phyloP scores from a whole-genome alignment of 2,888 invertebrate species.

The Stenodera caucasica region DNA sequence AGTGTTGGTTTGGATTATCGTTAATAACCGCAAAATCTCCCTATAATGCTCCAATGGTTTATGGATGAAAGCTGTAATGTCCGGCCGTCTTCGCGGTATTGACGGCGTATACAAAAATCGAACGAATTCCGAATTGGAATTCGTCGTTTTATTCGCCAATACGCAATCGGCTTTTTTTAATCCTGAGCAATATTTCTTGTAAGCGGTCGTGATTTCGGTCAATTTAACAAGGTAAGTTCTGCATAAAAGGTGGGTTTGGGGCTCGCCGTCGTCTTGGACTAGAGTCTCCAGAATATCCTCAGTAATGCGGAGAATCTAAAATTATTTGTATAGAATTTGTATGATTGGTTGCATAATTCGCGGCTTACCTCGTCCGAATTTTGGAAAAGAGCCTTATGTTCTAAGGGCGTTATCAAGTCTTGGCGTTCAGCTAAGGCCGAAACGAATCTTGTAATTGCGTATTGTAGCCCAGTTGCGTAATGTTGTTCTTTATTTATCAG shows the following conservation, averaged over 20 bases:
- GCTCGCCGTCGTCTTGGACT: constrained; percentile 73
- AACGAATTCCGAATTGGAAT: constrained; percentile 77
- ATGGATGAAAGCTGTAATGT: constrained; percentile 81
- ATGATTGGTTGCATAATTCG: neutral
- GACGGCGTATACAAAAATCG: constrained; percentile 79
- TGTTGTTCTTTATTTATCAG: constrained; percentile 77
- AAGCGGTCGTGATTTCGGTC: constrained; percentile 73
- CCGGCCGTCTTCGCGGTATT: constrained; percentile 79
- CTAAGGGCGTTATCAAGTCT: constrained; percentile 74
- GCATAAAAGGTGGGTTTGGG: constrained; percentile 67
- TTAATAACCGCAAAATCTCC: constrained; percentile 64
- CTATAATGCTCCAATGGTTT: constrained; percentile 82
- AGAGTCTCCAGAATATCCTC: constrained; percentile 80
- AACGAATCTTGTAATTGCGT: constrained; percentile 77
- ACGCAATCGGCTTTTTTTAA: constrained; percentile 85
- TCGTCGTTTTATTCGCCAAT: constrained; percentile 73
- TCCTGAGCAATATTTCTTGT: constrained; percentile 81
- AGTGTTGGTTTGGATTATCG: constrained; percentile 58
- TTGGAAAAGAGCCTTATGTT: constrained; percentile 80
- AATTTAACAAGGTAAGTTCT: constrained; percentile 75
- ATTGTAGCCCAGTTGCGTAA: constrained; percentile 75
- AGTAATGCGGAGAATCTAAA: constrained; percentile 70
- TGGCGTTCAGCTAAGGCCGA: constrained; percentile 73
- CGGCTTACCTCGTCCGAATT: constrained; percentile 77
- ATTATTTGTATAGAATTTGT: constrained; percentile 22